Evolutionary conservation across 2,888 invertebrate genomes (phyloP).

Genomic region (Pterobdella sp.): DNA sequence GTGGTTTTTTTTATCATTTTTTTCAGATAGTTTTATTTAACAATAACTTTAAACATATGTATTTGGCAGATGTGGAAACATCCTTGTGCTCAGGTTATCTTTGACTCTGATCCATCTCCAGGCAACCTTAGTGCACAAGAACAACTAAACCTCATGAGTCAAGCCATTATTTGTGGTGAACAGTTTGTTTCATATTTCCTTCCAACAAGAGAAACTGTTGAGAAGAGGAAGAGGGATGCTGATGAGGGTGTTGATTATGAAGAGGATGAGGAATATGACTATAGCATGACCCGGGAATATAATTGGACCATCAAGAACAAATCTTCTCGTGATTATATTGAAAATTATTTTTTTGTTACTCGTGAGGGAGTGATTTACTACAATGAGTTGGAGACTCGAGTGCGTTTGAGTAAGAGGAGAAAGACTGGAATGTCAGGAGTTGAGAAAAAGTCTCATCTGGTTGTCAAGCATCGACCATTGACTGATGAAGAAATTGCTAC

Average conservation of each 20-base stretch:
- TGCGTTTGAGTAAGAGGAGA: constrained; percentile 82
- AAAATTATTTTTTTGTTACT: constrained; percentile 90
- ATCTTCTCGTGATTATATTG: constrained; percentile 85
- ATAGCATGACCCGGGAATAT: constrained; percentile 93
- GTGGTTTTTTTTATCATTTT: constrained; percentile 37
- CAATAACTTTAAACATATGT: too few relatives aligned
- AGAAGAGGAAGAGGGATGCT: constrained; percentile 76
- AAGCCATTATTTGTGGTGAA: constrained; percentile 96
- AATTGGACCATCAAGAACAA: constrained; percentile 99
- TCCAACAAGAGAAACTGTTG: constrained; percentile 82
- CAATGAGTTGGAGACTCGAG: constrained; percentile 88
- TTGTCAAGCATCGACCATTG: constrained; percentile 80
- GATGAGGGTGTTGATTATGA: constrained; percentile 60
- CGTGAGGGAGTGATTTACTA: constrained; percentile 83
- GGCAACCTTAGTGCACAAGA: constrained; percentile 74
- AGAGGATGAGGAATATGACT: constrained; percentile 65
- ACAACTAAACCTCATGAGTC: constrained; percentile 93
- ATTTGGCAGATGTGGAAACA: constrained; percentile 88
- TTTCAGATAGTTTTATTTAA: neutral
- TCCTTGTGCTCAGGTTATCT: constrained; percentile 90
- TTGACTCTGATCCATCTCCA: constrained; percentile 95
- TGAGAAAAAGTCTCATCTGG: constrained; percentile 64
- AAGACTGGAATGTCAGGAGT: constrained; percentile 59
- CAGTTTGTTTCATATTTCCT: constrained; percentile 98
- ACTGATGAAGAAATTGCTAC: constrained; percentile 57